Evolutionary conservation across 92 coral and sea anemone genomes (phyloP), one percentile per base, ranked within the genome.

Genomic region (Umimayanthus chanpuru): DNA sequence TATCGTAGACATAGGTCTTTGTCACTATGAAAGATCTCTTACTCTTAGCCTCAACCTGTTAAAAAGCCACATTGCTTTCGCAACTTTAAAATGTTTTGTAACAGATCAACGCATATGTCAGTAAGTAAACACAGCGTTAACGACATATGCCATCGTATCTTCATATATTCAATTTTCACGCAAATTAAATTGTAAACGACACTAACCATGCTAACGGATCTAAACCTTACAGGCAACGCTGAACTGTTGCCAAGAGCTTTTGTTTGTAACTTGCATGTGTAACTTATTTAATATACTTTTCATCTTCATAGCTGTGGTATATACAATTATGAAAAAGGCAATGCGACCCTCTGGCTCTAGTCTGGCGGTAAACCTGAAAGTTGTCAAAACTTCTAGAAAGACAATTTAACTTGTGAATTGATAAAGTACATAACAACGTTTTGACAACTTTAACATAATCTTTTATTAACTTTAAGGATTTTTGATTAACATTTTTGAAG

Each of bases 381-480:
- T 20, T 75, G 79, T 15, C 41, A 26, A 75, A 20, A 20, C 1
- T 61, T 20, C 21, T 39, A 16, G 39, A 21, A 73, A 73, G 47
- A 7, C 11, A 38, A 39, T 20, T 75, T 75, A 20, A 75, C 29
- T 75, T 75, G 44, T 20, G 25, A 38, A 75, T 40, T 75, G 30
- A 18, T 29, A 75, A 75, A 75, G 44, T 75, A 75, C 79, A 75
- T n/a, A 75, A 39, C 25, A 75, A 43, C 50, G 25, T 75, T 75
- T 36, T 32, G 47, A 32, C 44, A 75, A 75, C 40, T 41, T 1
- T 75, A 29, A 75, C 79, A 25, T n/a, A 6, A n/a, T 15, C 50
- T 18, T 75, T 32, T 29, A 20, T 71, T 16, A 71, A 28, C 76
- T 71, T 71, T 61, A 5, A 61, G 68, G 68, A 6, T 18, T 61